phyloP scores from a whole-genome alignment of 2,888 invertebrate genomes.

The Drosophila greeni region DNA sequence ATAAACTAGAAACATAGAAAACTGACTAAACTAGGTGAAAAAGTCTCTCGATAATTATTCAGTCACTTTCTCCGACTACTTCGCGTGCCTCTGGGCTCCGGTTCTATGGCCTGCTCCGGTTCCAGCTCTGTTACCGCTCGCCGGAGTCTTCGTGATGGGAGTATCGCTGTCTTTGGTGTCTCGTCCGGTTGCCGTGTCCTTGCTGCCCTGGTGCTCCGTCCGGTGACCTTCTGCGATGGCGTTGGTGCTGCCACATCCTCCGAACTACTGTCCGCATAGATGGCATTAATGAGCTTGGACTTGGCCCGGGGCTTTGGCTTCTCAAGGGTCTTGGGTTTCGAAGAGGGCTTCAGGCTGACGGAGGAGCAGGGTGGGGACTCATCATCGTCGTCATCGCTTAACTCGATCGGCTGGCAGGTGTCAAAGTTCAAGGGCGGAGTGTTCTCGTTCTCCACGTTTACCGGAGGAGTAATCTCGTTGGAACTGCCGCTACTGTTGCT shows the following conservation, averaged over 20 bases:
- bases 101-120: background rate
- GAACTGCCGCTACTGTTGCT: slow-evolving; percentile 5
- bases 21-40: background rate
- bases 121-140: slow-evolving; percentile 4
- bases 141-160: slow-evolving; percentile 1
- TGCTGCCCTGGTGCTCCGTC: slow-evolving; percentile 20
- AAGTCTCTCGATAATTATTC: slow-evolving; percentile 27
- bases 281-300: background rate
- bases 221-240: slow-evolving; percentile 16
- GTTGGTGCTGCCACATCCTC: slow-evolving; percentile 6
- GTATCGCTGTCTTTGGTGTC: slow-evolving; percentile 12
- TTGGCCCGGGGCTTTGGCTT: slow-evolving; percentile 2
- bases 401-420: slow-evolving; percentile 53
- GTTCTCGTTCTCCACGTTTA: no score
- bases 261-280: background rate
- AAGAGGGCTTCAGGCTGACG: background rate
- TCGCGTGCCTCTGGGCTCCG: slow-evolving; percentile 25
- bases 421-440: slow-evolving; percentile 45
- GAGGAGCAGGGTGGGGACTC: slow-evolving; percentile 1
- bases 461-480: no score
- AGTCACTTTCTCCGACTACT: slow-evolving; percentile 47
- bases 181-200: slow-evolving; percentile 10
- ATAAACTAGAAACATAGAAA: slow-evolving; percentile 8
- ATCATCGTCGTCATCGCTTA: slow-evolving; percentile 33
- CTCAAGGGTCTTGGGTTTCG: slow-evolving; percentile 4